A percentile compares a stretch with the other conserved stretches of the same genome.
These are phyloP conservation scores for Bufo bufo DNA, from an alignment of 2,113 vertebrate genomes.

Conservation along the genomic window DNA sequence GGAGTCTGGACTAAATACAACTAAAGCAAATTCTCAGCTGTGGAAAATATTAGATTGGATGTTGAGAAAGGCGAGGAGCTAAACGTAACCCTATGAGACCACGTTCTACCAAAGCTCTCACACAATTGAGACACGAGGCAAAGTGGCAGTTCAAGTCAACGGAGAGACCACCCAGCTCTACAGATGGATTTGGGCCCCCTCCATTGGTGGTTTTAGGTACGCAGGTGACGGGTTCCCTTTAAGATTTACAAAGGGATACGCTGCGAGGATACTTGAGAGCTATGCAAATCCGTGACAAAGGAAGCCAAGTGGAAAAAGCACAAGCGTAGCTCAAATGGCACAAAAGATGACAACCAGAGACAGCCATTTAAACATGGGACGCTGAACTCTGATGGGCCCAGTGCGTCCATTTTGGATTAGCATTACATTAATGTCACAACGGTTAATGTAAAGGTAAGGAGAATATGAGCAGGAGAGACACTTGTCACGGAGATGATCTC, in stretches of 20 bases:
- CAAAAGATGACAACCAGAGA: not conserved
- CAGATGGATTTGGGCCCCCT: not conserved
- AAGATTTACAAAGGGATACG: not conserved
- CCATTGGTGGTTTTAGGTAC: not conserved
- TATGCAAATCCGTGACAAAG: slow-evolving; percentile 12
- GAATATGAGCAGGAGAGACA: not conserved
- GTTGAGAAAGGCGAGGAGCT: too few relatives aligned
- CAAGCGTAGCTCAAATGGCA: not conserved
- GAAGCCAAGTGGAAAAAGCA: slow-evolving; percentile 22
- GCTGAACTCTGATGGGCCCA: slow-evolving; percentile 1
- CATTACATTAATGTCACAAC: slow-evolving; percentile 47
- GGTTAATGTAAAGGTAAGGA: slow-evolving; percentile 1
- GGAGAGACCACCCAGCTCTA: not conserved
- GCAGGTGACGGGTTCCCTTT: not conserved
- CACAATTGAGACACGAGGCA: not conserved
- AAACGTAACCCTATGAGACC: too few relatives aligned
- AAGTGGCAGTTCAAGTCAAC: not conserved
- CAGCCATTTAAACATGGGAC: slow-evolving; percentile 26
- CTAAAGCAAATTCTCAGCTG: too few relatives aligned
- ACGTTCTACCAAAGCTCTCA: too few relatives aligned
- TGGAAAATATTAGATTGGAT: too few relatives aligned
- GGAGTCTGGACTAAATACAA: too few relatives aligned
- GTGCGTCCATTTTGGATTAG: slow-evolving; percentile 33
- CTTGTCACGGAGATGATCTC: not conserved
- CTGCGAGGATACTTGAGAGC: not conserved